Evolutionary conservation across 2,797 vertebrate species (phyloP), one percentile per base, ranked within the genome.

Genomic region (Peromyscus nudipes): DNA sequence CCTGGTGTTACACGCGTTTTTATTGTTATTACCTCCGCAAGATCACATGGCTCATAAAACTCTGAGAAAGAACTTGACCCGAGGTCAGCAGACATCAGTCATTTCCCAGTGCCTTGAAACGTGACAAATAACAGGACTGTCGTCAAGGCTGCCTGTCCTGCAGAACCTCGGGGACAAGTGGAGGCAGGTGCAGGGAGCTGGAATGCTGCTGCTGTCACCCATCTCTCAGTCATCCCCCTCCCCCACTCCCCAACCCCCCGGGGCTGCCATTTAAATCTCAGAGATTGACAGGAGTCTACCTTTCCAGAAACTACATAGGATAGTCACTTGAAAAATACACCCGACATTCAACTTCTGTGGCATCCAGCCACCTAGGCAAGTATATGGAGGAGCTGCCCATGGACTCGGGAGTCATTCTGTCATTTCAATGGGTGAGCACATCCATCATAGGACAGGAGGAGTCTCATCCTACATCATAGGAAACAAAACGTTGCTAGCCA

Each of bases 1-100:
- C 6, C 79, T 34, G 23, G 46, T 19, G 64, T 71, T 40, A 88
- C 31, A 46, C 23, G 52, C 1, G 29, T 73, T 82, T 76, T 94
- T 81, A 89, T 67, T 75, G 82, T 77, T 89, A 89, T 71, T 95
- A 34, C 82, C 46, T 86, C 71, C 27, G 9, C 81, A 64, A 55
- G 76, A 91, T 88, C 79, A 62, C 14, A 11, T 8, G 81, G 71
- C 84, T 93, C 94, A 49, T 31, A 85, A 84, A 93, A 67, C 84
- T 34, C 83, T 29, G 43, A 95, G 89, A 83, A 87, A 57, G 94
- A 46, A 67, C 14, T 27, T 77, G 71, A 85, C 85, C 81, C 37
- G 6, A 60, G 40, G 81, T 91, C 76, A 6, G 17, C 79, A 9
- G 49, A 75, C 60, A 85, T 73, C 76, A 80, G 49, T 69, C 65